phyloP scores from a whole-genome alignment of 2,888 invertebrate genomes.

The Anorthoa munda region DNA sequence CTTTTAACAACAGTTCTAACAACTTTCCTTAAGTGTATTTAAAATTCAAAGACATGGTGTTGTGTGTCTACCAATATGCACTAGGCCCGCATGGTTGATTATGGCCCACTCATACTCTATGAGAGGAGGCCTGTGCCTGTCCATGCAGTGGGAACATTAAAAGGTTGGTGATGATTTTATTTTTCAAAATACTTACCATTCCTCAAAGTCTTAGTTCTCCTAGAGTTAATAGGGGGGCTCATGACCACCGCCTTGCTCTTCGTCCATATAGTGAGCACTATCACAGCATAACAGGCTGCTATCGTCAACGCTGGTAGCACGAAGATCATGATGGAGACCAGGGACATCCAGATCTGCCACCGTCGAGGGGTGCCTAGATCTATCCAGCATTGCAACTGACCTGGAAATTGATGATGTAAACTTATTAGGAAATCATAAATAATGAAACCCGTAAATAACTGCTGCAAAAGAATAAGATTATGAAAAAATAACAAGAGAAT shows the following conservation, averaged over 20 bases:
- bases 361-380: conserved; percentile 93
- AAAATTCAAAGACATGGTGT: too few relatives aligned
- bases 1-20: too few relatives aligned
- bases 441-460: not conserved
- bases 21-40: too few relatives aligned
- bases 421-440: not conserved
- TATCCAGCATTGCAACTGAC: conserved; percentile 96
- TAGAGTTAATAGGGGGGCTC: conserved; percentile 88
- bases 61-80: too few relatives aligned
- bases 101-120: too few relatives aligned
- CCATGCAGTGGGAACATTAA: too few relatives aligned
- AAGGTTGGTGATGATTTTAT: too few relatives aligned
- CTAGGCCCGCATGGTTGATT: too few relatives aligned
- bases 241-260: conserved; percentile 93
- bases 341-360: conserved; percentile 97
- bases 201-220: conserved; percentile 84
- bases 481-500: not conserved
- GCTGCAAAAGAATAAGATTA: not conserved
- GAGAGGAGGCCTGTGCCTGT: too few relatives aligned
- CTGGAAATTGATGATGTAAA: conserved; percentile 78
- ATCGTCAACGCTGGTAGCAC: conserved; percentile 97
- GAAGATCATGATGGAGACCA: conserved; percentile 95
- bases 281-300: conserved; percentile 97
- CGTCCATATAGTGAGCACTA: conserved; percentile 98
- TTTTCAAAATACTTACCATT: conserved; percentile 64